A percentile compares a stretch with the other conserved stretches of the same genome.
phyloP scores from a whole-genome alignment of 2,888 invertebrate genomes.

The Drosophila kambysellisi region DNA sequence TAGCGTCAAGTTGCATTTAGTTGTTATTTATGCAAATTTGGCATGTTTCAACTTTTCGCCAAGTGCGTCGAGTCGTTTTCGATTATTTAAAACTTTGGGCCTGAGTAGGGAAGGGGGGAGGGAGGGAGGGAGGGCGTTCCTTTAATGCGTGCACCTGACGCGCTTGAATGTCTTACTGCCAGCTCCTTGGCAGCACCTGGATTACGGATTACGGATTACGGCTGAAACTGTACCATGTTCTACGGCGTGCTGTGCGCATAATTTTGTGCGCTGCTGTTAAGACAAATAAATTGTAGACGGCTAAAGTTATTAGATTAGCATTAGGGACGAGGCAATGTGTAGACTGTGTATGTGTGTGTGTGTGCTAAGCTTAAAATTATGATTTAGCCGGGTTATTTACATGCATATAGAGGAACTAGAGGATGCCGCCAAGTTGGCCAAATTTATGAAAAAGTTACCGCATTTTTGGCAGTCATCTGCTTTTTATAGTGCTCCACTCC shows the following conservation, averaged over 20 bases:
- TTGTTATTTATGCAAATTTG: slow-evolving; percentile 83
- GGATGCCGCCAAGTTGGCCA: slow-evolving; percentile 41
- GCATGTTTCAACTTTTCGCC: slow-evolving; percentile 78
- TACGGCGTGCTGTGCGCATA: slow-evolving; percentile 62
- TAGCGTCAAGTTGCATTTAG: slow-evolving; percentile 82
- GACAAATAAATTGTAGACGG: slow-evolving; percentile 76
- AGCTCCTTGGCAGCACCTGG: slow-evolving; percentile 49
- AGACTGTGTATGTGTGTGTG: slow-evolving; percentile 16
- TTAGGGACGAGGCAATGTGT: slow-evolving; percentile 56
- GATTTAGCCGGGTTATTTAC: slow-evolving; percentile 76
- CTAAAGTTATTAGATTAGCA: slow-evolving; percentile 82
- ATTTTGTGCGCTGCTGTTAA: slow-evolving; percentile 78
- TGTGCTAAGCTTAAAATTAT: slow-evolving; percentile 71
- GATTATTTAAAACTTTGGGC: slow-evolving; percentile 79
- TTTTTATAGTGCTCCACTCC: slow-evolving; percentile 64
- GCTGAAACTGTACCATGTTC: slow-evolving; percentile 17
- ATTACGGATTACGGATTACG: slow-evolving; percentile 57
- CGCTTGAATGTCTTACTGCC: slow-evolving; percentile 68
- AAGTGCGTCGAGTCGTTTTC: slow-evolving; percentile 81
- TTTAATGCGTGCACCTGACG: slow-evolving; percentile 81
- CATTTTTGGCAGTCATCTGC: slow-evolving; percentile 59
- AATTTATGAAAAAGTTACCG: slow-evolving; percentile 64
- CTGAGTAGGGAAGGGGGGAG: slow-evolving; percentile 42
- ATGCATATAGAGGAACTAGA: slow-evolving; percentile 67
- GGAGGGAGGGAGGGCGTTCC: slow-evolving; percentile 13